These are phyloP conservation scores for Hoplodrina ambigua DNA, from an alignment of 2,888 invertebrate genomes.

Conservation along the genomic window DNA sequence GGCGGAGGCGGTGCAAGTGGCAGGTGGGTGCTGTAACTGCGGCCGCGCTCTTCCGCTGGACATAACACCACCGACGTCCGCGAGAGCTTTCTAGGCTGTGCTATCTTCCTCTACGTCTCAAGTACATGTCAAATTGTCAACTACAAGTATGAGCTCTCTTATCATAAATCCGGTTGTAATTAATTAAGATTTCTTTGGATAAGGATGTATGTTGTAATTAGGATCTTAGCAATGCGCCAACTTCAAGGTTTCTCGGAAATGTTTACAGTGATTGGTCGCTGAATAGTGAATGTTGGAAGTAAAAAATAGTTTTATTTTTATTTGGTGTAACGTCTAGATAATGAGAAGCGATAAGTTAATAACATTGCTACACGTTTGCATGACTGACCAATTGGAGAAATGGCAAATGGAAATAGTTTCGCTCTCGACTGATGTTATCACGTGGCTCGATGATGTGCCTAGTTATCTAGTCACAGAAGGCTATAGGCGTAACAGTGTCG, in stretches of 20 bases:
- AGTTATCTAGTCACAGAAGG: conserved; percentile 51
- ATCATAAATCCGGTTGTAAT: conserved; percentile 73
- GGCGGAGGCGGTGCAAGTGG: conserved; percentile 64
- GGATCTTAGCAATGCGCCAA: conserved; percentile 49
- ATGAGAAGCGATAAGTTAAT: conserved; percentile 70
- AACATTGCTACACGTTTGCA: conserved; percentile 70
- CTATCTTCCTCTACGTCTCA: conserved; percentile 58
- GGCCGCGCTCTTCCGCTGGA: conserved; percentile 68
- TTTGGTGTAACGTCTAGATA: conserved; percentile 65
- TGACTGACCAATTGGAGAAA: conserved; percentile 73
- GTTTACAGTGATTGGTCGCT: conserved; percentile 54
- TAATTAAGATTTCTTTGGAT: conserved; percentile 70
- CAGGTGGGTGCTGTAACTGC: conserved; percentile 79
- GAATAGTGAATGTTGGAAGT: conserved; percentile 65
- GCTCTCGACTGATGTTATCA: conserved; percentile 66
- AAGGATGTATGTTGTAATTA: conserved; percentile 65
- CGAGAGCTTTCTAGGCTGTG: conserved; percentile 62
- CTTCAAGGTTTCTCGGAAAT: conserved; percentile 64
- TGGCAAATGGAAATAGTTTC: conserved; percentile 67
- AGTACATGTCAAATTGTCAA: conserved; percentile 69
- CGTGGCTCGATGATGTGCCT: conserved; percentile 51
- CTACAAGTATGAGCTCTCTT: conserved; percentile 60
- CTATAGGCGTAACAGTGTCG: conserved; percentile 51
- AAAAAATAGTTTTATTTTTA: conserved; percentile 49
- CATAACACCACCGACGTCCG: conserved; percentile 46